Conservation (phyloP, 37 sponge, comb jelly and placozoan species). For the Spongia lamella region DNA sequence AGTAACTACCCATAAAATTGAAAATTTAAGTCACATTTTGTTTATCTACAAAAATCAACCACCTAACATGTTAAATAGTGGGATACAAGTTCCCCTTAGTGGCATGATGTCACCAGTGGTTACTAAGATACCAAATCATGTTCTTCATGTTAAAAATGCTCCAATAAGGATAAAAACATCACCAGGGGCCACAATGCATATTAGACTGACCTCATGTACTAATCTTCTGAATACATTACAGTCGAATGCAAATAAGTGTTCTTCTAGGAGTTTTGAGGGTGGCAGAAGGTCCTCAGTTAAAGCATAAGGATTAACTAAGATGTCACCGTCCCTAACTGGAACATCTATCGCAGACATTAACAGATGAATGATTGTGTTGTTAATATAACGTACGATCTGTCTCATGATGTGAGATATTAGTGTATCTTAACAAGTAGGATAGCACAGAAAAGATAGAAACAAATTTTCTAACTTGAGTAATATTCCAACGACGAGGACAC, state of each 20-base stretch:
- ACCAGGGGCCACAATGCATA: background rate
- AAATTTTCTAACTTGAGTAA: conserved; percentile 69
- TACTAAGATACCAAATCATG: too few relatives aligned
- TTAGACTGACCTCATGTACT: conserved; percentile 43
- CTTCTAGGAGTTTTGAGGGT: conserved; percentile 48
- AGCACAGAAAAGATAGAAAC: conserved; percentile 54
- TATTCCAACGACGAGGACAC: conserved; percentile 54
- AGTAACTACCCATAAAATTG: too few relatives aligned
- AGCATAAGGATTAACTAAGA: conserved; percentile 52
- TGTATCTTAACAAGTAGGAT: conserved; percentile 55
- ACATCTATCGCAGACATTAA: background rate
- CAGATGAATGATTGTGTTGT: background rate
- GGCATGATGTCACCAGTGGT: too few relatives aligned
- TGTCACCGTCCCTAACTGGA: too few relatives aligned
- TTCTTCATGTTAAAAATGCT: too few relatives aligned
- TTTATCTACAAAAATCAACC: too few relatives aligned
- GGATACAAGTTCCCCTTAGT: too few relatives aligned
- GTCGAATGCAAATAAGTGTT: conserved; percentile 42
- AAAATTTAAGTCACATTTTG: too few relatives aligned
- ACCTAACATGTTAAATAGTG: too few relatives aligned
- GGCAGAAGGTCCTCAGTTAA: conserved; percentile 43
- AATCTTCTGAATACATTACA: conserved; percentile 42
- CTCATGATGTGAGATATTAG: conserved; percentile 61
- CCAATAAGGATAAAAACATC: too few relatives aligned
- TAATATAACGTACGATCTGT: conserved; percentile 23